Percentiles rank a stretch among this genome's conserved stretches.
These are phyloP conservation scores for Dreissena polymorpha DNA, from an alignment of 1,140 invertebrate species.

Conservation along the genomic window DNA sequence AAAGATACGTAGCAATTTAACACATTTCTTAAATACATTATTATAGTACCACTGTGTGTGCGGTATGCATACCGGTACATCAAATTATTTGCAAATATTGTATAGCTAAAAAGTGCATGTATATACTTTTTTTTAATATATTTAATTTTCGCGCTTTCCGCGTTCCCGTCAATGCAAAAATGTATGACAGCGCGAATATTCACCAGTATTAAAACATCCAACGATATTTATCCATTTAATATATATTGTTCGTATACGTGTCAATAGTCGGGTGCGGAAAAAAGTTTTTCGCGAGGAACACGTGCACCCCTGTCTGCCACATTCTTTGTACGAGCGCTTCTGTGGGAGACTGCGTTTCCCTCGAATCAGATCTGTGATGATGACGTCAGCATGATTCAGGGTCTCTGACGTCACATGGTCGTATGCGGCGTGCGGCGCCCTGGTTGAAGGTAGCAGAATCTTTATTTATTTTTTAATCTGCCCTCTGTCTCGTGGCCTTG, in stretches of 20 bases:
- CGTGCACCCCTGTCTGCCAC: conserved; percentile 30
- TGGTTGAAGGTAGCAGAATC: conserved; percentile 74
- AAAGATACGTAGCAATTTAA: too few relatives aligned
- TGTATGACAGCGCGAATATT: too few relatives aligned
- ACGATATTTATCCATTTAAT: too few relatives aligned
- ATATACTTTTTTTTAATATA: too few relatives aligned
- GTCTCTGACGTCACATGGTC: conserved; percentile 49
- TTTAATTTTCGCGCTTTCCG: too few relatives aligned
- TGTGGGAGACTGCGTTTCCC: not conserved
- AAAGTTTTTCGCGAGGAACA: conserved; percentile 19
- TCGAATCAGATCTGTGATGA: conserved; percentile 21
- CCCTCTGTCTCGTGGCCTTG: conserved; percentile 68
- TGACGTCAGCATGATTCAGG: conserved; percentile 59
- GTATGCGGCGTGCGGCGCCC: conserved; percentile 53
- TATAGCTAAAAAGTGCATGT: too few relatives aligned
- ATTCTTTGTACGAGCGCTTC: conserved; percentile 9
- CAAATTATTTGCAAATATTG: too few relatives aligned
- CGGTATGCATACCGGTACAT: too few relatives aligned
- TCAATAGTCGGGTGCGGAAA: not conserved
- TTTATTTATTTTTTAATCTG: conserved; percentile 75
- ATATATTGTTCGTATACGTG: not conserved
- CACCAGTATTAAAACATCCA: too few relatives aligned
- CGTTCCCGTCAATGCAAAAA: too few relatives aligned
- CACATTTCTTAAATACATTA: too few relatives aligned
- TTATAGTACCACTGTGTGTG: too few relatives aligned